phyloP scores from a whole-genome alignment of 92 coral and sea anemone genomes.

The Phenganax marumi region DNA sequence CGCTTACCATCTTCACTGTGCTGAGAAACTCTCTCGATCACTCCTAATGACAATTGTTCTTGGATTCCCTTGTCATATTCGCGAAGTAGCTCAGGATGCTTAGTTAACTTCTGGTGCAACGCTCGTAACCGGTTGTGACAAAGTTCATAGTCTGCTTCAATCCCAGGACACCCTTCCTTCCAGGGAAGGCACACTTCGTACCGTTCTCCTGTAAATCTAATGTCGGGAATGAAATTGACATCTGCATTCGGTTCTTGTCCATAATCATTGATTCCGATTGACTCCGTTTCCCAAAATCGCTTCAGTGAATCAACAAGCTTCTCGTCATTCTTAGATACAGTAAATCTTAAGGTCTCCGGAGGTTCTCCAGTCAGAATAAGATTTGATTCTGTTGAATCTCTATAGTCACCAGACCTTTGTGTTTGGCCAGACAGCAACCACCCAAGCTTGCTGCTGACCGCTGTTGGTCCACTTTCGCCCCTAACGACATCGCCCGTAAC shows the following conservation, averaged over 20 bases:
- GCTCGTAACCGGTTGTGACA: conserved; percentile 56
- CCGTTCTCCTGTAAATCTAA: conserved; percentile 55
- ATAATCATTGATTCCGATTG: conserved; percentile 46
- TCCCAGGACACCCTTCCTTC: conserved; percentile 19
- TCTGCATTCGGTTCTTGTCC: conserved; percentile 2
- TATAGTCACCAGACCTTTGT: not conserved
- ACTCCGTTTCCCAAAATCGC: conserved; percentile 60
- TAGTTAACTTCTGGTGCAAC: conserved; percentile 52
- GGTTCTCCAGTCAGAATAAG: conserved; percentile 16
- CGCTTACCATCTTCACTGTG: not conserved
- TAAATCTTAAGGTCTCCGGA: not conserved
- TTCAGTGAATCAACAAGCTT: conserved; percentile 32
- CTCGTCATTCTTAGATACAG: not conserved
- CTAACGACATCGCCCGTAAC: conserved; percentile 12
- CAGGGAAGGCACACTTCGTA: conserved; percentile 67
- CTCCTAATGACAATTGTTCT: conserved; percentile 59
- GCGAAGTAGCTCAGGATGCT: conserved; percentile 48
- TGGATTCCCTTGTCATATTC: conserved; percentile 60
- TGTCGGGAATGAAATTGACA: conserved; percentile 27
- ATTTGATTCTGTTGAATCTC: not conserved
- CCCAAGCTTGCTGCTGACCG: conserved; percentile 18
- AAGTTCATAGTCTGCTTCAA: conserved; percentile 47
- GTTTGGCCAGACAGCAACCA: conserved; percentile 28
- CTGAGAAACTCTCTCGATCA: conserved; percentile 52
- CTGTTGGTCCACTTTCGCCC: conserved; percentile 17